These are phyloP conservation scores for Cyprinodon tularosa DNA, from an alignment of 2,113 vertebrate species.

Conservation along the genomic window DNA sequence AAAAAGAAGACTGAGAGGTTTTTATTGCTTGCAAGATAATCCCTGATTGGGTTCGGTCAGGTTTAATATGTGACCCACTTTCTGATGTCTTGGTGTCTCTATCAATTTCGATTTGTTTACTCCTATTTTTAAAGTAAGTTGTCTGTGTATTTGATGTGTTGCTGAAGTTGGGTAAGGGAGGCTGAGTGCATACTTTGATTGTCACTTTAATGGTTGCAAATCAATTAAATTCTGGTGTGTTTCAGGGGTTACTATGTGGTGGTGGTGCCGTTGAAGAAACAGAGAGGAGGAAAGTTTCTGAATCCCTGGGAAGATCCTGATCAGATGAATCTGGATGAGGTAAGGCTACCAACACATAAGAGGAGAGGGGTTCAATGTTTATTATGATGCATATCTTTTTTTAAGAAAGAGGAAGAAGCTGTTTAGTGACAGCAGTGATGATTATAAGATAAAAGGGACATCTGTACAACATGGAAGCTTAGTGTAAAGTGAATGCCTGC, in stretches of 20 bases:
- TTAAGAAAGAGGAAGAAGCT: too few relatives aligned
- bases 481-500: neutral
- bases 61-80: too few relatives aligned
- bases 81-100: too few relatives aligned
- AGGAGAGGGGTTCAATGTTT: neutral
- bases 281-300: constrained; percentile 91
- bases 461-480: neutral
- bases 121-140: too few relatives aligned
- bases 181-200: too few relatives aligned
- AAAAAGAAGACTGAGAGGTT: neutral
- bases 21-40: neutral
- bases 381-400: neutral
- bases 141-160: neutral
- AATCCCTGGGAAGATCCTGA: constrained; percentile 95
- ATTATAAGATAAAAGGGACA: neutral
- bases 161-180: neutral
- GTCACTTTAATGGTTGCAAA: too few relatives aligned
- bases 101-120: too few relatives aligned
- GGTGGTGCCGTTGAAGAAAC: constrained; percentile 96
- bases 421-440: neutral
- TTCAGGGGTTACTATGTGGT: constrained; percentile 96
- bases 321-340: constrained; percentile 98
- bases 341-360: constrained; percentile 56
- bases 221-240: constrained; percentile 16
- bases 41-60: too few relatives aligned